phyloP scores from a whole-genome alignment of 2,888 invertebrate genomes.

The Endotricha flammealis region DNA sequence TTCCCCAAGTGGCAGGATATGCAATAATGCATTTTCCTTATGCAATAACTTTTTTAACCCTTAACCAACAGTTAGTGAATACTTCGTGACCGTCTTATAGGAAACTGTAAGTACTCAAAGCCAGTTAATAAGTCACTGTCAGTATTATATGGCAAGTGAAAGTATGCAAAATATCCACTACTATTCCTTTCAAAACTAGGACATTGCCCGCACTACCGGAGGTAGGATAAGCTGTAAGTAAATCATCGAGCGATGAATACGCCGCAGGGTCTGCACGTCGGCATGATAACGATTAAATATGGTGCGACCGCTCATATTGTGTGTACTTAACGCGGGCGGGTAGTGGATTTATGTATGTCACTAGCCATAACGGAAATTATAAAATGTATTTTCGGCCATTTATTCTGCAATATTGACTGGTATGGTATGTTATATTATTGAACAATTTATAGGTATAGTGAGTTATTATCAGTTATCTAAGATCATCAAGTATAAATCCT shows the following conservation, averaged over 20 bases:
- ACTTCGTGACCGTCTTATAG: too few relatives aligned
- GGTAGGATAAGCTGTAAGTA: slow-evolving; percentile 66
- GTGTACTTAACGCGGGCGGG: slow-evolving; percentile 46
- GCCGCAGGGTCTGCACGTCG: slow-evolving; percentile 46
- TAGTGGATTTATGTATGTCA: slow-evolving; percentile 33
- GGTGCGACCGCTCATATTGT: slow-evolving; percentile 54
- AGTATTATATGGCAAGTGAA: too few relatives aligned
- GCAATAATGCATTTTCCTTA: too few relatives aligned
- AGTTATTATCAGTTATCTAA: too few relatives aligned
- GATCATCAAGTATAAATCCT: too few relatives aligned
- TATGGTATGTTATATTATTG: too few relatives aligned
- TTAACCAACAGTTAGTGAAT: too few relatives aligned
- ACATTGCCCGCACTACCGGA: slow-evolving; percentile 34
- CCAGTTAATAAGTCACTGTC: too few relatives aligned
- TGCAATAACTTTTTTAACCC: too few relatives aligned
- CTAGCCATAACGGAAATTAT: slow-evolving; percentile 24
- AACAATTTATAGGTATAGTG: too few relatives aligned
- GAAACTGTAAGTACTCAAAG: too few relatives aligned
- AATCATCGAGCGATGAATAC: slow-evolving; percentile 70
- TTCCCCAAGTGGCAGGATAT: too few relatives aligned
- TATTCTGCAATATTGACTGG: slow-evolving; percentile 4
- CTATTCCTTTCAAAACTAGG: not conserved
- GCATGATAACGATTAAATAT: slow-evolving; percentile 73
- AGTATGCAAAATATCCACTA: not conserved
- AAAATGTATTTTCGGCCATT: slow-evolving; percentile 13